Conservation (phyloP, 1,140 invertebrate genomes). For the Panagrolaimus sp. region DNA sequence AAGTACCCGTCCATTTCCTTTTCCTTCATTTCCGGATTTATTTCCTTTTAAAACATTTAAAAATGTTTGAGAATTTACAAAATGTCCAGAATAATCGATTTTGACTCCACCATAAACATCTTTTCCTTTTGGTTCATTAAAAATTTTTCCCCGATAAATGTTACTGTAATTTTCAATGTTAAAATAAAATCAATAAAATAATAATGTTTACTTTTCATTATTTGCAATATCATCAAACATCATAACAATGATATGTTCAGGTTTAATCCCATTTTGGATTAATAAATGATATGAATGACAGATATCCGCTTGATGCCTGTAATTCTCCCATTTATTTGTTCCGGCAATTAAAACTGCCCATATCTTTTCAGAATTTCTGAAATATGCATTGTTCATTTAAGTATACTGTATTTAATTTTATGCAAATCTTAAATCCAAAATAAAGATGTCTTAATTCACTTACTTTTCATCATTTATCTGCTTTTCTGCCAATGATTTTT, state of each 20-base stretch:
- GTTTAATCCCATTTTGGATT: constrained; percentile 65
- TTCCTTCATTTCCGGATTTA: background rate
- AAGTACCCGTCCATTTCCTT: constrained; percentile 8
- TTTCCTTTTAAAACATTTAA: constrained; percentile 10
- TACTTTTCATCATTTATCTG: too few relatives aligned
- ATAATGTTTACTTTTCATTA: constrained; percentile 62
- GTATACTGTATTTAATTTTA: too few relatives aligned
- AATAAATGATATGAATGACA: constrained; percentile 68
- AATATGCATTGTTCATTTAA: too few relatives aligned
- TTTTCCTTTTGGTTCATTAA: constrained; percentile 65
- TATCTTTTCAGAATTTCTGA: constrained; percentile 54
- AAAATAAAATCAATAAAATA: background rate
- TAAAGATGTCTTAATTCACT: too few relatives aligned
- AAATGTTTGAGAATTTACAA: constrained; percentile 21
- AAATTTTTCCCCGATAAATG: constrained; percentile 64
- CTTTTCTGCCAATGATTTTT: too few relatives aligned
- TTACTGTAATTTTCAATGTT: constrained; percentile 59
- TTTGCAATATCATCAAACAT: constrained; percentile 68
- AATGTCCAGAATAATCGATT: constrained; percentile 64
- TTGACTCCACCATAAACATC: constrained; percentile 66
- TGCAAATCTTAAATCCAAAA: too few relatives aligned
- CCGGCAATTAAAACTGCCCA: constrained; percentile 68
- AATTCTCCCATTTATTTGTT: constrained; percentile 65
- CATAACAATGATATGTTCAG: constrained; percentile 67
- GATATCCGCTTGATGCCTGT: constrained; percentile 68